Evolutionary conservation across 2,888 invertebrate genomes (phyloP).

Genomic region (Drosophila histrio): DNA sequence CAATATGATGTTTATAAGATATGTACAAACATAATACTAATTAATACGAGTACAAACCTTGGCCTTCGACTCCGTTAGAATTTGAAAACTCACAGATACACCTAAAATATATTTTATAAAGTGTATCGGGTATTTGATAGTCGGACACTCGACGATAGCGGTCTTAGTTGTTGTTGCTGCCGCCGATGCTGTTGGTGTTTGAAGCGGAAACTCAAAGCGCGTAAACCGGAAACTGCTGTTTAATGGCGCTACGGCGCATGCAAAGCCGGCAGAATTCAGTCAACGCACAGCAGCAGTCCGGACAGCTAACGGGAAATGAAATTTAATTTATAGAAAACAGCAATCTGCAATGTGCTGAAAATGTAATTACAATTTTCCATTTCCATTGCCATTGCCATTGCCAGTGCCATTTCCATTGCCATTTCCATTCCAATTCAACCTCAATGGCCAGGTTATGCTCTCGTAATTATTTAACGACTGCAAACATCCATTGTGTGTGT

Average conservation of each 20-base stretch:
- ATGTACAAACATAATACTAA: too few species aligned
- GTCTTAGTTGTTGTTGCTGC: constrained; percentile 18
- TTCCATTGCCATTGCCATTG: constrained; percentile 41
- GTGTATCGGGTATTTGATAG: too few species aligned
- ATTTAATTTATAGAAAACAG: constrained; percentile 77
- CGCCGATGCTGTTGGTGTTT: constrained; percentile 58
- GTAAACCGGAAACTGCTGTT: constrained; percentile 78
- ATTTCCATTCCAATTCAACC: constrained; percentile 48
- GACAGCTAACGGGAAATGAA: constrained; percentile 64
- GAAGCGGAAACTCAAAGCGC: constrained; percentile 79
- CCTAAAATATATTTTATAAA: too few species aligned
- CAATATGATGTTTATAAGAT: too few species aligned
- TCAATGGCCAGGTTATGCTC: constrained; percentile 51
- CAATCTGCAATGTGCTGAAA: constrained; percentile 73
- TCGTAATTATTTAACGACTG: constrained; percentile 60
- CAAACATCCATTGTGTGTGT: constrained; percentile 37
- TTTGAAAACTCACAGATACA: too few species aligned
- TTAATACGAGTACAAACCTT: too few species aligned
- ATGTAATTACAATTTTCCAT: constrained; percentile 78
- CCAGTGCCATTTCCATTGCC: constrained; percentile 16
- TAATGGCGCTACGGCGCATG: constrained; percentile 74
- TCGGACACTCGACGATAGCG: too few species aligned
- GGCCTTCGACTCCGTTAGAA: too few species aligned
- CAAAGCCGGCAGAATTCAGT: constrained; percentile 47
- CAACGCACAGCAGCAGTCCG: not conserved